Evolutionary conservation across 1,140 invertebrate genomes (phyloP), one percentile per base, ranked within the genome.

Genomic region (Theocolax elegans): DNA sequence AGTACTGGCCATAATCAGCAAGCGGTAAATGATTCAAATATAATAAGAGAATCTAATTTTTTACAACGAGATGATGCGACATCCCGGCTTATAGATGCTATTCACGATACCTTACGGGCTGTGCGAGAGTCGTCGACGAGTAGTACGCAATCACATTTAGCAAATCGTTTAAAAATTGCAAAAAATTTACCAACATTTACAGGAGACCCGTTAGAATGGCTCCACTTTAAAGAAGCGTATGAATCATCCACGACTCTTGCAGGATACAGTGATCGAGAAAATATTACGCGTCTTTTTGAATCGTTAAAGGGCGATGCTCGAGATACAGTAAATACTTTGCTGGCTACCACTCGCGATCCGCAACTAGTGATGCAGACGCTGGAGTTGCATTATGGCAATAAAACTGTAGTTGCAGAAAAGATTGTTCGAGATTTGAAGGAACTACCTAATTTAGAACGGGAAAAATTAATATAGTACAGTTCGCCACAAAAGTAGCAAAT

Each of bases 201-300:
- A 1, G 49, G 49, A 7, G n/a, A 53, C 29, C 49, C 49, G 2
- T 53, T 53, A 6, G 23, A 53, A 17, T 72, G 71, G 71, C 29
- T 68, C 7, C 48, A 44, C 12, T 72, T 72, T 17, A 68, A 60
- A 15, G 31, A 51, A 29, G 42, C 60, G 2, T 72, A 49, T 44
- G 71, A 68, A 48, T 9, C 29, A 48, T 62, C 48, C 2, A 23
- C 48, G 6, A 10, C 10, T 6, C 17, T 58, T 1, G 54, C 21
- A 2, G 54, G 31, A 2, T 58, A 58, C n/a, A 19, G n/a, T 10
- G 54, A 58, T 38, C 54, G 54, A 19, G 54, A 58, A 40, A 58
- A 38, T 23, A 21, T 58, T 12, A 10, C n/a, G n/a, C 29, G 35
- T 7, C 15, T 58, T 10, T 58, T 38, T 21, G 9, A 19, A 9